A percentile compares a stretch with the other conserved stretches of the same genome.
Evolutionary conservation across 2,888 invertebrate genomes (phyloP).

Genomic region (Griposia aprilina): DNA sequence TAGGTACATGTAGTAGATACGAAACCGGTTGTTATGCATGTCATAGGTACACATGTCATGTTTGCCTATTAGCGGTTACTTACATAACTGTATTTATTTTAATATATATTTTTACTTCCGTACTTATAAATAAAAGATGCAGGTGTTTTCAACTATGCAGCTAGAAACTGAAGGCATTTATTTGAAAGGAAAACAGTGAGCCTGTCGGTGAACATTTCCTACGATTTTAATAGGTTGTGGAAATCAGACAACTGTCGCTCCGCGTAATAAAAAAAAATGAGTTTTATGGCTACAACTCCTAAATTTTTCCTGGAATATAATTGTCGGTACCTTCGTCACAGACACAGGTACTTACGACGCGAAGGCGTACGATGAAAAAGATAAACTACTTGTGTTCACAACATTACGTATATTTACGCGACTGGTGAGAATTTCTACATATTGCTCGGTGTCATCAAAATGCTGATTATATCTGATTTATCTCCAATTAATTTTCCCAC

Average conservation of each 20-base stretch:
- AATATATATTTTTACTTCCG: slow-evolving; percentile 16
- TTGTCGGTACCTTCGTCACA: neutral
- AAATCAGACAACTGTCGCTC: neutral
- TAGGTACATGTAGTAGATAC: neutral
- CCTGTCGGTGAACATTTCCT: neutral
- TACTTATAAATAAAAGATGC: neutral
- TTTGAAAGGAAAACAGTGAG: neutral
- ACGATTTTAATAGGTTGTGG: neutral
- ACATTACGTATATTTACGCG: neutral
- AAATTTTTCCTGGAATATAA: neutral
- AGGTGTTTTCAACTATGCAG: neutral
- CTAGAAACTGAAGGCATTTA: neutral
- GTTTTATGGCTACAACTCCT: neutral
- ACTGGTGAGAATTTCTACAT: slow-evolving; percentile 23
- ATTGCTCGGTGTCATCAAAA: slow-evolving; percentile 11
- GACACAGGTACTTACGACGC: neutral
- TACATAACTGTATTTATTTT: slow-evolving; percentile 21
- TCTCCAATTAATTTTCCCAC: slow-evolving; percentile 38
- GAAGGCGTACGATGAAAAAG: neutral
- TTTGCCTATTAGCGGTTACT: slow-evolving; percentile 24
- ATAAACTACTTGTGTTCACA: neutral
- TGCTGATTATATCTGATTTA: slow-evolving; percentile 43
- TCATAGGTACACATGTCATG: slow-evolving; percentile 3
- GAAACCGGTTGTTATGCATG: slow-evolving; percentile 40
- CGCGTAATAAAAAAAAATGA: too few species aligned